Evolutionary conservation across 2,113 vertebrate genomes (phyloP), one percentile per base, ranked within the genome.

Genomic region (Aegypius monachus): DNA sequence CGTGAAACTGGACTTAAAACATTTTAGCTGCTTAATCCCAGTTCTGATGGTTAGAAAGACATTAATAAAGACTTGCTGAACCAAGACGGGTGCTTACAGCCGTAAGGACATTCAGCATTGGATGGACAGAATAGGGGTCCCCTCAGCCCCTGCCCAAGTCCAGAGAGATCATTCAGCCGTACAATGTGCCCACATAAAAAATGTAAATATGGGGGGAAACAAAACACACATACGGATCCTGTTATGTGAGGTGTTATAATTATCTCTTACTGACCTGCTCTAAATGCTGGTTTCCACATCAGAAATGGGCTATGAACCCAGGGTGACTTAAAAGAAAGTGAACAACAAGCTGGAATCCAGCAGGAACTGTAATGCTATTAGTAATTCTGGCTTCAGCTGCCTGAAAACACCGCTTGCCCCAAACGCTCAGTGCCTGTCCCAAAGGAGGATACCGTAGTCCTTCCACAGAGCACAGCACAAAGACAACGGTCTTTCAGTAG

Each of bases 91-190:
- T 58, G 40, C 50, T 78, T 53, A 36, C 22, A 67, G 70, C 52
- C 7, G 0, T 29, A 18, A n/a, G 61, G 59, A 50, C 21, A 15
- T 16, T 31, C 58, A 67, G 59, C 72, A 45, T 0, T 0, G 34
- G 38, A n/a, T 16, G 66, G 50, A 36, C 6, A 2, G 5, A 40
- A 52, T 13, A 32, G 27, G 56, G 29, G 40, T 42, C 19, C 25
- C 42, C 40, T 34, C 25, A 47, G 45, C 19, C 23, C 45, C 56
- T 21, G 14, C 38, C 34, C 3, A 8, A 52, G 15, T 25, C 31
- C 50, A 70, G 58, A 29, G 25, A 29, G n/a, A 43, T 0, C 13
- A 38, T 42, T 50, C 77, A 63, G 45, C 63, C 16, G 17, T 22
- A 17, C 4, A 6, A 63, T 11, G 34, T 7, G 45, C 22, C 47